Evolutionary conservation across 2,888 invertebrate species (phyloP).

Genomic region (Antitype chi): DNA sequence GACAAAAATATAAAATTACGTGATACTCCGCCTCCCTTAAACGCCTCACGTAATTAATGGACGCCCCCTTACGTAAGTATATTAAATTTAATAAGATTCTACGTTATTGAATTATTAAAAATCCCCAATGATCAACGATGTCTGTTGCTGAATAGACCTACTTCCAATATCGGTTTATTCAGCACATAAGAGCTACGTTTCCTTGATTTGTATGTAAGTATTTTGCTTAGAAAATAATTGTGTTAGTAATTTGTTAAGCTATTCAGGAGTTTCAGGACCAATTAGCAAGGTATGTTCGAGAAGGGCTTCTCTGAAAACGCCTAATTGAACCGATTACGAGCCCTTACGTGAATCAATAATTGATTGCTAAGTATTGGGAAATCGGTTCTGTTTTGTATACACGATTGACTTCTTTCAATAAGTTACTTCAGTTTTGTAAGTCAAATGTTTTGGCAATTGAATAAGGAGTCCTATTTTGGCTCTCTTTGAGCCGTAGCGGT

Average conservation of each 20-base stretch:
- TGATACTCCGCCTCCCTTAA: no score
- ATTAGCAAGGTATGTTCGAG: conserved; percentile 63
- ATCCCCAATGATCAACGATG: no score
- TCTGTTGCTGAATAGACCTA: not conserved
- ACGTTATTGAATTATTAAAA: not conserved
- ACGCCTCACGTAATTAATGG: no score
- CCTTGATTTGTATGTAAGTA: conserved; percentile 63
- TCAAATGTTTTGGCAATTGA: conserved; percentile 13
- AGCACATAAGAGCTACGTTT: conserved; percentile 37
- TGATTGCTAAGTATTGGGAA: conserved; percentile 37
- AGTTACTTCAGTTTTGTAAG: conserved; percentile 20
- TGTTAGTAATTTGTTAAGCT: conserved; percentile 68
- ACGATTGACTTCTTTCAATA: conserved; percentile 19
- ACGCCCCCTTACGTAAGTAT: no score
- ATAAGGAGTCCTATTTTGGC: not conserved
- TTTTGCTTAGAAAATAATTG: conserved; percentile 68
- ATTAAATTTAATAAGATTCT: not conserved
- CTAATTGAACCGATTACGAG: conserved; percentile 48
- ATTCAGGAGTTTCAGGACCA: conserved; percentile 68
- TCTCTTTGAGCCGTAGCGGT: not conserved
- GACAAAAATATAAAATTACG: no score
- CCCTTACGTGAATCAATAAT: conserved; percentile 50
- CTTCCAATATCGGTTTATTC: conserved; percentile 13
- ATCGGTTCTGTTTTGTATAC: conserved; percentile 33
- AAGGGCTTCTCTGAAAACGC: conserved; percentile 59